Evolutionary conservation across 2,888 invertebrate genomes (phyloP).

Genomic region (Anodontia alba): DNA sequence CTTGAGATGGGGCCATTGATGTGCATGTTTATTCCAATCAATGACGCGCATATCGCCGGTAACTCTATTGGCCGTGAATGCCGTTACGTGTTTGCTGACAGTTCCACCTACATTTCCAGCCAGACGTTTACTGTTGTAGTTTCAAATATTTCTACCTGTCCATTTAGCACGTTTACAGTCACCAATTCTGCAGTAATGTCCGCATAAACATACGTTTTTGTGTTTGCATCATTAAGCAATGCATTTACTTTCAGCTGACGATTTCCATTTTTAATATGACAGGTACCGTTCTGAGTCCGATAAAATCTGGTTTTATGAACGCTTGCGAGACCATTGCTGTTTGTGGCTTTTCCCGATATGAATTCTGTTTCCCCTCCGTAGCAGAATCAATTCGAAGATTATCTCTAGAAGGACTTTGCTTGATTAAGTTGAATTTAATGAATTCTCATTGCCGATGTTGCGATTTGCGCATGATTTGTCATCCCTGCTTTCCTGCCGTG

Average conservation of each 20-base stretch:
- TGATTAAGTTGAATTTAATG: too few relatives aligned
- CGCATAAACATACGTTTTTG: constrained; percentile 42
- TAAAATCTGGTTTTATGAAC: constrained; percentile 11
- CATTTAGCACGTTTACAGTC: too few relatives aligned
- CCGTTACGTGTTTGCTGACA: neutral
- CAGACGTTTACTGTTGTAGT: constrained; percentile 28
- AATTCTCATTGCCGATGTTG: neutral
- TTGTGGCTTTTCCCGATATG: too few relatives aligned
- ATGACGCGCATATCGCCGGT: constrained; percentile 36
- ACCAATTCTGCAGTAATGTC: constrained; percentile 47
- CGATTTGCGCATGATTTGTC: neutral
- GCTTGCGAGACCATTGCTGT: constrained; percentile 3
- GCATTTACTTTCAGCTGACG: constrained; percentile 41
- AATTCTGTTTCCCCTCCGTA: constrained; percentile 11
- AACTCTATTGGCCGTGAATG: constrained; percentile 39
- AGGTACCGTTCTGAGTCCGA: constrained; percentile 50
- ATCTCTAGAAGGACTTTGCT: neutral
- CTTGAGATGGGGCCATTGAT: constrained; percentile 38
- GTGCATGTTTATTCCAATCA: constrained; percentile 38
- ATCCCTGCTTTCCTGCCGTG: neutral
- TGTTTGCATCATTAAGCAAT: constrained; percentile 55
- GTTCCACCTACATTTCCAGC: constrained; percentile 18
- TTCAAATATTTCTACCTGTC: constrained; percentile 30
- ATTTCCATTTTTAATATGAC: constrained; percentile 36
- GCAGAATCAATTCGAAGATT: neutral